These are phyloP conservation scores for Cataglyphis cursor DNA, from an alignment of 2,888 invertebrate genomes.

Conservation along the genomic window DNA sequence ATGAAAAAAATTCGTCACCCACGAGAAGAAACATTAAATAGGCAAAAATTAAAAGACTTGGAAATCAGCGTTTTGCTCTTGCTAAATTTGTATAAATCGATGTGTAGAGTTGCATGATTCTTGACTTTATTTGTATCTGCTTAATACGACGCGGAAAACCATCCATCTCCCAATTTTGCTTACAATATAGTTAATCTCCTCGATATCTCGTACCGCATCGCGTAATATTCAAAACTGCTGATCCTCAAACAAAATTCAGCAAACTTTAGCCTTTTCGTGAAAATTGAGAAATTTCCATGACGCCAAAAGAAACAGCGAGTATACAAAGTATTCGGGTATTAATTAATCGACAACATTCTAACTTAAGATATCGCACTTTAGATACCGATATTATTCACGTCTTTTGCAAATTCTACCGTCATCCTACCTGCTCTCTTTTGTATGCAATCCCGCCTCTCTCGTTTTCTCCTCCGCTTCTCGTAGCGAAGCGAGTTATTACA, in stretches of 20 bases:
- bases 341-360: slow-evolving; percentile 72
- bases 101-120: slow-evolving; percentile 10
- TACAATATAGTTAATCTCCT: slow-evolving; percentile 21
- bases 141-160: slow-evolving; percentile 31
- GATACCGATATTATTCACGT: slow-evolving; percentile 21
- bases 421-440: slow-evolving; percentile 19
- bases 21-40: neutral
- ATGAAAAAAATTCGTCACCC: slow-evolving; percentile 8
- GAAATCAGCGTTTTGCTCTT: neutral
- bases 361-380: slow-evolving; percentile 49
- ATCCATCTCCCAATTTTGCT: slow-evolving; percentile 50
- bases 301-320: neutral
- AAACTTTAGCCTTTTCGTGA: slow-evolving; percentile 12
- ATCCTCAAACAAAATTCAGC: neutral
- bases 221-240: slow-evolving; percentile 20
- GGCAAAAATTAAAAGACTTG: neutral
- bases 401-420: neutral
- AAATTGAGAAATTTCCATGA: slow-evolving; percentile 16
- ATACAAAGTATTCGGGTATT: slow-evolving; percentile 13
- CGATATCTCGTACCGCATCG: slow-evolving; percentile 23
- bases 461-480: slow-evolving; percentile 52
- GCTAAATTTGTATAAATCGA: slow-evolving; percentile 16
- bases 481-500: slow-evolving; percentile 77
- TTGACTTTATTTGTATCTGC: slow-evolving; percentile 25
- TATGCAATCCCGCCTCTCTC: slow-evolving; percentile 30